Base-by-base conservation (phyloP, 2,113 vertebrate genomes). In the Neodon shergylaensis region DNA sequence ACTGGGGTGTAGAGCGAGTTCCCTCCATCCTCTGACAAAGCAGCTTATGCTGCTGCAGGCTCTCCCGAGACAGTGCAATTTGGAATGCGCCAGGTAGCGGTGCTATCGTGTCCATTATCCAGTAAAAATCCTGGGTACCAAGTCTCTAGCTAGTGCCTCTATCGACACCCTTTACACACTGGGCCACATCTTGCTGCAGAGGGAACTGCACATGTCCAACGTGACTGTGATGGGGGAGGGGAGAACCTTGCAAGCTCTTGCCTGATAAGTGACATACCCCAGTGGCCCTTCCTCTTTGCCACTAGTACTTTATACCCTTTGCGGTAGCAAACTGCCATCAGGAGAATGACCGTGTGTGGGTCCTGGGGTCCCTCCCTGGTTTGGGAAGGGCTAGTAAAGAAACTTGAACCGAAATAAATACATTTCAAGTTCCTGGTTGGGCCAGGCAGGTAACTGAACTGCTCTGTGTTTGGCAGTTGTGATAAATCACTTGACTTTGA, bases 91-190 rank as follows among this genome's bases (percentile, higher is more conserved):
- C 66, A 86, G 19, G 54, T 22, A 95, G 42, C 21, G 9, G 58
- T 33, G 36, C 13, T 31, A 21, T 3, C 19, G 52, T 49, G 58
- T 16, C 44, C 63, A 90, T 1, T 5, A 3, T 22, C n/a, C 47
- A 92, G 0, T 9, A 47, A 65, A 90, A 63, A 39, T 0, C 47
- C 36, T n/a, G 66, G 44, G 36, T n/a, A 47, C 39, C 54, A 39
- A 31, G 61, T 77, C 47, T 61, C n/a, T 42, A 3, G 24, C 5
- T 33, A 74, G 19, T 4, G 24, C 21, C 31, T 5, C 21, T 14
- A 28, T 0, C 14, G 52, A 36, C 24, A 39, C 16, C 52, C 26
- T 70, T 52, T 70, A 61, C n/a, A 52, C 0, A 0, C 49, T 63
- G 7, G 24, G 44, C 66, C n/a, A 33, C 58, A 68, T 5, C 65